Conservation (phyloP, 2,888 invertebrate genomes). For the Hirtodrosophila histrioides region DNA sequence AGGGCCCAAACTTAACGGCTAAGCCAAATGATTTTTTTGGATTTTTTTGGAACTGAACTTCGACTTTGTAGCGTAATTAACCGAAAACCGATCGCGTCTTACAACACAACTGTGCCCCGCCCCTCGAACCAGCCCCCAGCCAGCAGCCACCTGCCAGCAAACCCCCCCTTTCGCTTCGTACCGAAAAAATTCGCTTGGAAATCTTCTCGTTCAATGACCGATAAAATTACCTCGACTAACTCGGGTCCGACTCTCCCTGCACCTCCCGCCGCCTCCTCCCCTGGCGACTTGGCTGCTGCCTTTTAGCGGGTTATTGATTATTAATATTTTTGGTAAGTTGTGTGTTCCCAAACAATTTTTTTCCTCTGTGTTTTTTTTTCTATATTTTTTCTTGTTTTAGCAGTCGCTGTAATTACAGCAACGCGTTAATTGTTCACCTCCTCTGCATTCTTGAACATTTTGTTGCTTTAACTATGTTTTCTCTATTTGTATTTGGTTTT, state of each 20-base stretch:
- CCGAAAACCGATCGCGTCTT: slow-evolving; percentile 74
- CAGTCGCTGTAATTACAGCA: slow-evolving; percentile 76
- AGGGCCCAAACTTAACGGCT: slow-evolving; percentile 52
- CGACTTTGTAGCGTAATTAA: slow-evolving; percentile 69
- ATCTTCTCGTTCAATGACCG: slow-evolving; percentile 74
- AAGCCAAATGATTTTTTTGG: slow-evolving; percentile 4
- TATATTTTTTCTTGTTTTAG: slow-evolving; percentile 48
- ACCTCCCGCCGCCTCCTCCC: slow-evolving; percentile 2
- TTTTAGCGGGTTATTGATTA: slow-evolving; percentile 80
- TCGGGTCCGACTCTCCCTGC: slow-evolving; percentile 31
- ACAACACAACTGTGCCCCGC: slow-evolving; percentile 47
- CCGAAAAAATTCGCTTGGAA: slow-evolving; percentile 38
- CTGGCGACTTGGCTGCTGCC: slow-evolving; percentile 50
- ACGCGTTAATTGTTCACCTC: slow-evolving; percentile 77
- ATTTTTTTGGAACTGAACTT: slow-evolving; percentile 30
- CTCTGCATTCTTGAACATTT: slow-evolving; percentile 54
- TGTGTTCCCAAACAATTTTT: slow-evolving; percentile 46
- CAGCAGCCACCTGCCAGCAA: background rate
- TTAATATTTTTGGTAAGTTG: slow-evolving; percentile 63
- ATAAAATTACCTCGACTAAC: slow-evolving; percentile 65
- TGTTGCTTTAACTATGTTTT: slow-evolving; percentile 33
- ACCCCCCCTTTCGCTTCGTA: background rate
- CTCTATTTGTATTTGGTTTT: slow-evolving; percentile 65
- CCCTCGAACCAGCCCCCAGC: slow-evolving; percentile 32
- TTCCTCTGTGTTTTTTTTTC: slow-evolving; percentile 18